phyloP scores from a whole-genome alignment of 1,140 invertebrate species.

The Ladona fulva region DNA sequence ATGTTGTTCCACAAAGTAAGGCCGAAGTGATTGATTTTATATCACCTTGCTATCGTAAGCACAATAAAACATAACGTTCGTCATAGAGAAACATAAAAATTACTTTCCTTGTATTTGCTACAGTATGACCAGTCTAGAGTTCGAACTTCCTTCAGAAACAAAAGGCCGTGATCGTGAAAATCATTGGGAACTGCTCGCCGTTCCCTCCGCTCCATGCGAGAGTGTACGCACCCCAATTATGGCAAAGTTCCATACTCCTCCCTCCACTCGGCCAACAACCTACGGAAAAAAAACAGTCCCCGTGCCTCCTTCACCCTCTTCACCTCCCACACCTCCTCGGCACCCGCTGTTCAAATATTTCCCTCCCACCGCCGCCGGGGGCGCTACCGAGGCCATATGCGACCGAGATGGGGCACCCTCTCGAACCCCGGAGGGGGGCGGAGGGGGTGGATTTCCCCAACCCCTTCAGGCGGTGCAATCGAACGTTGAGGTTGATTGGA shows the following conservation, averaged over 20 bases:
- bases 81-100: too few relatives aligned
- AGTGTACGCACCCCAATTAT: not conserved
- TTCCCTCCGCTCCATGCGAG: not conserved
- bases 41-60: too few relatives aligned
- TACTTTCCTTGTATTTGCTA: too few relatives aligned
- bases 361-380: constrained; percentile 2
- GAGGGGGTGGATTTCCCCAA: constrained; percentile 4
- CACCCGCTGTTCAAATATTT: constrained; percentile 16
- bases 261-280: not conserved
- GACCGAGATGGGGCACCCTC: constrained; percentile 13
- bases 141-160: not conserved
- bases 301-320: constrained; percentile 2
- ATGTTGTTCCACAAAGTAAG: too few relatives aligned
- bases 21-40: too few relatives aligned
- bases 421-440: not conserved
- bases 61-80: too few relatives aligned
- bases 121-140: too few relatives aligned
- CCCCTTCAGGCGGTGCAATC: not conserved
- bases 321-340: not conserved
- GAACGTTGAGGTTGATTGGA: not conserved
- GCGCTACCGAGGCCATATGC: not conserved
- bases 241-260: not conserved
- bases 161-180: not conserved
- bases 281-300: not conserved
- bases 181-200: not conserved